Base-by-base conservation (phyloP, 2,113 vertebrate species). In the Rafetus swinhoei region DNA sequence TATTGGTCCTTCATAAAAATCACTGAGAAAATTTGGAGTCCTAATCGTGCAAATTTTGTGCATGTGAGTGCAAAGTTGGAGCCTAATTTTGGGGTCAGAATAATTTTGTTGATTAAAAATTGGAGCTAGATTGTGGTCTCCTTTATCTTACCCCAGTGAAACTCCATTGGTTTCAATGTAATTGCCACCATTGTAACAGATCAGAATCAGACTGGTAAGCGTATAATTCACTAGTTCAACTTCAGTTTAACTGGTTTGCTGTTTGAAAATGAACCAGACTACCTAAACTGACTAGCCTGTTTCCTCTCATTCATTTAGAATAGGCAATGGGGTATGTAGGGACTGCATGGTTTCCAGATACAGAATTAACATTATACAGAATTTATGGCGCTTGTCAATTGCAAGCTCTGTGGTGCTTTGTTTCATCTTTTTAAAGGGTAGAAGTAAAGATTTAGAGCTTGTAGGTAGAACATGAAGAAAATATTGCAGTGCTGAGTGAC, bases 1-100 rank as follows among this genome's bases (percentile, higher is more conserved):
- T 45, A 25, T 59, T 84, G 52, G 82, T 72, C 53, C 9, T 81
- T 9, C 16, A 7, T 0, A 0, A 81, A 21, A 2, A 1, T 69
- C 90, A 7, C 39, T 50, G 52, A 56, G 59, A 65, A 81, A 83
- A 79, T 82, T 52, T 32, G 25, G 8, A 22, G 88, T 91, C 74
- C 24, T 81, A 27, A 53, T 88, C 60, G 65, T 56, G 29, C 3
- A 77, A 8, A 27, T 50, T 0, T 0, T 14, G 27, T 45, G 59
- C 35, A 74, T 21, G n/a, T 22, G 11, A 24, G 57, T 74, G 79
- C 32, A 86, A 72, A 88, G 27, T 92, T 86, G 35, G 21, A 14
- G 86, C 24, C 39, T 86, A 1, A 24, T 92, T 74, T 9, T 35
- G 39, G n/a, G 32, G 7, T 16, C 12, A 29, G 56, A 79, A 15